Evolutionary conservation across 2,113 vertebrate genomes (phyloP), one percentile per base, ranked within the genome.

Genomic region (Ranitomeya imitator): DNA sequence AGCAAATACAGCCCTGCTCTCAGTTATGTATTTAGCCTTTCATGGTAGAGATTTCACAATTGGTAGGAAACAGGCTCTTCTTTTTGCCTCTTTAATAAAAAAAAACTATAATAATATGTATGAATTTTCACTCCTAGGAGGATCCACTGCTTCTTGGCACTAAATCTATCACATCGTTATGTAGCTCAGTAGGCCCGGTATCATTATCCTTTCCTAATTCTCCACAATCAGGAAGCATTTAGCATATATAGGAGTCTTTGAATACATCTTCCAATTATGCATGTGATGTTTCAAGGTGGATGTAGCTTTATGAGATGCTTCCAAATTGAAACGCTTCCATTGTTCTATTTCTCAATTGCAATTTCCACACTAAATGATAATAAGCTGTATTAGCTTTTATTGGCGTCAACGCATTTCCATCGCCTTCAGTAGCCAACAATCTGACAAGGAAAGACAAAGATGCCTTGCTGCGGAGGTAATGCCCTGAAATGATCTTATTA

Each of bases 401-500:
- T 61, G 31, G 71, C 71, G 13, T 85, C 61, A 31, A 19, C 31
- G 7, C 59, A 86, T 76, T 51, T 86, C 60, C 13, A 21, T 16
- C 23, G 51, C n/a, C 16, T 7, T 7, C 13, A 45, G 59, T 61
- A 45, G 73, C 73, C 73, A 61, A 61, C 12, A 51, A 57, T 21
- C 84, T 52, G 54, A 63, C 85, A 76, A 69, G n/a, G 19, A 76
- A 26, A 77, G 57, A 76, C 26, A 76, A 78, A 86, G 31, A 61
- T 26, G 31, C 73, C 52, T 74, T 77, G 54, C 78, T 78, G 73
- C 31, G 7, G 54, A 86, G 73, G 55, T 63, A 86, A 77, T 86
- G 85, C 55, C 84, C 83, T 85, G 65, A 69, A 85, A 82, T 82
- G 59, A 83, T 74, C 83, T 57, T 85, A 57, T 85, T 85, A 85